Conservation (phyloP, 2,113 vertebrate genomes). For the Pithys albifrons region DNA sequence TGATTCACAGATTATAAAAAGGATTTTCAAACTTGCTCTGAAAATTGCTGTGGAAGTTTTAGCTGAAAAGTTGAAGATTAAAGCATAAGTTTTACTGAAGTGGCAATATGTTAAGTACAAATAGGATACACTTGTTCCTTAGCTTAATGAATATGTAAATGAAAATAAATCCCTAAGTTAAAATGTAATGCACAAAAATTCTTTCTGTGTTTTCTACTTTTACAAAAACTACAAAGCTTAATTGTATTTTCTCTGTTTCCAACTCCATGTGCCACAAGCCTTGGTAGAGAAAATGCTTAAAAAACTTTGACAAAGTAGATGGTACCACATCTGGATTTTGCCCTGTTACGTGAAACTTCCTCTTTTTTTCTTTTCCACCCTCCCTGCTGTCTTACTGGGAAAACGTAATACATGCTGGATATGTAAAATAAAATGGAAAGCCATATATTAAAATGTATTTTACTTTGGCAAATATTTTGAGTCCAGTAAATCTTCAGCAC, state of each 20-base stretch:
- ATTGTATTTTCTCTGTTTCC: background rate
- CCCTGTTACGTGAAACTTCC: fast-evolving
- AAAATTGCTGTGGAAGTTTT: background rate
- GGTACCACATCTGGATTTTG: background rate
- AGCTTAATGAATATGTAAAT: background rate
- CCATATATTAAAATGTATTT: background rate
- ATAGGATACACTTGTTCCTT: background rate
- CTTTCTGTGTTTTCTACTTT: background rate
- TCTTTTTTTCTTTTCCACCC: background rate
- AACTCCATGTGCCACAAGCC: background rate
- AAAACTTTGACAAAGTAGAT: background rate
- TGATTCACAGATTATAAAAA: background rate
- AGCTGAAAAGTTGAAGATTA: background rate
- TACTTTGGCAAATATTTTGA: background rate
- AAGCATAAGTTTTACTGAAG: background rate
- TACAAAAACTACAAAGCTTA: background rate
- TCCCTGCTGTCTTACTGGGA: background rate
- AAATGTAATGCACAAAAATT: background rate
- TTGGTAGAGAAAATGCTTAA: background rate
- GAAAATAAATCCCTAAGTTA: background rate
- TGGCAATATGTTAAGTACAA: background rate
- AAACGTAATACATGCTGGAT: background rate
- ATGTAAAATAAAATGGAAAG: background rate
- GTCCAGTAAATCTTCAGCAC: background rate
- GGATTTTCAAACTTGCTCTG: background rate